Percentiles rank a stretch among this genome's conserved stretches.
These are phyloP conservation scores for Tromatobia lineatoria DNA, from an alignment of 2,888 invertebrate species.

Conservation along the genomic window DNA sequence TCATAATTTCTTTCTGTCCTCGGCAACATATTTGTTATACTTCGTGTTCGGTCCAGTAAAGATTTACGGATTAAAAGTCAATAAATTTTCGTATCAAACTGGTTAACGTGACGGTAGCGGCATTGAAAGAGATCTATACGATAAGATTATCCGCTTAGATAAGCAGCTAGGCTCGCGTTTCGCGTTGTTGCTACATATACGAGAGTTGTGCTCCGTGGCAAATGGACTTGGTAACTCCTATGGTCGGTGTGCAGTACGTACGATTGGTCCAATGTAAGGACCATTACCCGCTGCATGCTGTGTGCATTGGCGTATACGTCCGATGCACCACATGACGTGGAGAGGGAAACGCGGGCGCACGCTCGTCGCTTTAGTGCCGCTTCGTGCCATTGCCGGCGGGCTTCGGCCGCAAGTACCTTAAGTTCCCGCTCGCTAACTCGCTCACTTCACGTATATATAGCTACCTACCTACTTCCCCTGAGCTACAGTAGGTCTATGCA, in stretches of 20 bases:
- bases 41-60: background rate
- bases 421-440: slow-evolving; percentile 51
- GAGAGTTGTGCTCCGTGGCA: slow-evolving; percentile 72
- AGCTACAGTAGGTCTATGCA: slow-evolving; percentile 9
- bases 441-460: slow-evolving; percentile 42
- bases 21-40: background rate
- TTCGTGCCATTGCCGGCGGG: slow-evolving; percentile 65
- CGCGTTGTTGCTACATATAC: slow-evolving; percentile 27
- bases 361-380: slow-evolving; percentile 64
- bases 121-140: slow-evolving; percentile 41
- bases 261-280: slow-evolving; percentile 74
- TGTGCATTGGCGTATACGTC: slow-evolving; percentile 63
- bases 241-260: slow-evolving; percentile 59
- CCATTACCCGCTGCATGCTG: slow-evolving; percentile 73
- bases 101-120: slow-evolving; percentile 37
- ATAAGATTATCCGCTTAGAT: slow-evolving; percentile 56
- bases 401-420: slow-evolving; percentile 62
- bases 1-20: background rate
- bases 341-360: slow-evolving; percentile 22
- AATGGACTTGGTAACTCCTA: slow-evolving; percentile 71
- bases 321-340: slow-evolving; percentile 41
- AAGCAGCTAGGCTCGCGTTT: slow-evolving; percentile 39
- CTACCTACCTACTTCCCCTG: slow-evolving; percentile 10
- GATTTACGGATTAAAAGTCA: slow-evolving; percentile 30
- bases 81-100: slow-evolving; percentile 53